Base-by-base conservation (phyloP, 2,888 invertebrate genomes). In the Prenolepis imparis region DNA sequence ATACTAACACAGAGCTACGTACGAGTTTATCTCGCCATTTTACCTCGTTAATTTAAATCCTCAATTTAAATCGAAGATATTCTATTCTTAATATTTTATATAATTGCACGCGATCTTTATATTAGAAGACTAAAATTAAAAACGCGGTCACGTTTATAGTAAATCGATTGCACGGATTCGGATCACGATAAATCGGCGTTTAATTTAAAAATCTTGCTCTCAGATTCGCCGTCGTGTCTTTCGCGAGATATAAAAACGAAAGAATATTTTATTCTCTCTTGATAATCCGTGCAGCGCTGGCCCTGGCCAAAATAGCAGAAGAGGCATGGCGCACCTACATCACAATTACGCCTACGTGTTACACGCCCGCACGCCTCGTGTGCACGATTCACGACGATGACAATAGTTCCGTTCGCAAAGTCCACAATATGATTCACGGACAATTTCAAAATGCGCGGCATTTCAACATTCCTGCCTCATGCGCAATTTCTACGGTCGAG, bases 401-500 rank as follows among this genome's bases (percentile, higher is more conserved):
- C 89, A 83, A 80, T 80, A 84, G 88, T 91, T 90, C 90, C 89
- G 89, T 90, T 88, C 82, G 83, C 90, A 52, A 89, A 88, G 89
- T 88, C 88, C 84, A 74, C 59, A 70, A 80, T 88, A 89, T 90
- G 91, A 92, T 91, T 91, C 93, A 91, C 92, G 88, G 89, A 90
- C 90, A 87, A 90, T 93, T 92, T 93, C 92, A 92, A 92, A 92
- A 92, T 92, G 87, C 88, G 87, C 89, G 89, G 55, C 44, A 88
- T 94, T 94, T 94, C 94, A 91, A 93, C 93, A 94, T 90, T 90
- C 88, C 90, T 88, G 87, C 86, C 91, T 93, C 91, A 91, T 92
- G 93, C 86, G 87, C 93, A 93, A 94, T 92, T 91, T 88, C 88
- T 85, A 88, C 90, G 82, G 81, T 80, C 77, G 88, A 89, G 90